phyloP scores from a whole-genome alignment of 2,888 invertebrate species.

The Mayetiola destructor region DNA sequence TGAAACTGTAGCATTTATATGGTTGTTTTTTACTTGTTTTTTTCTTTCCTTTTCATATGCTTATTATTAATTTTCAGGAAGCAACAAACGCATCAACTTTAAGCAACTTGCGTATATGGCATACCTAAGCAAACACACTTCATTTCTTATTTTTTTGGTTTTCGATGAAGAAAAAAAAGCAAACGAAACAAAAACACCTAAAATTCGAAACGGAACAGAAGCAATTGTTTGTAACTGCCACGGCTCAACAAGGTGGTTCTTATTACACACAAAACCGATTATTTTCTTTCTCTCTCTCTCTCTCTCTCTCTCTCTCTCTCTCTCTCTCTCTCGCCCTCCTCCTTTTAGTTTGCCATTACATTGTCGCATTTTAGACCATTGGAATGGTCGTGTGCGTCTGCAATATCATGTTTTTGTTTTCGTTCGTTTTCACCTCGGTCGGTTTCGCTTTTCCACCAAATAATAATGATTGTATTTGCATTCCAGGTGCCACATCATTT shows the following conservation, averaged over 20 bases:
- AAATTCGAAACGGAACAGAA: slow-evolving; percentile 5
- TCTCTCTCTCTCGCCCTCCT: not conserved
- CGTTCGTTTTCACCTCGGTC: not conserved
- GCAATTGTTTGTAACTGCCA: slow-evolving; percentile 1
- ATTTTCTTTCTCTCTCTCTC: not conserved
- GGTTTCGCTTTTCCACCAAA: not conserved
- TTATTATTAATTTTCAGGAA: too few relatives aligned
- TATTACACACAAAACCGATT: slow-evolving; percentile 10
- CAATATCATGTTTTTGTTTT: not conserved
- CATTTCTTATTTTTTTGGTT: too few relatives aligned
- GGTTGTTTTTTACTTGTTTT: not conserved
- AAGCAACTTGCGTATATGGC: not conserved
- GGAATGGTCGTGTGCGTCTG: not conserved
- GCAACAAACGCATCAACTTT: not conserved
- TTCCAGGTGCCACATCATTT: not conserved
- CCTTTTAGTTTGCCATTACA: not conserved
- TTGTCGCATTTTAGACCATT: too few relatives aligned
- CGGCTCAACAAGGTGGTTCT: not conserved
- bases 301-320: not conserved
- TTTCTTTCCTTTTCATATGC: not conserved
- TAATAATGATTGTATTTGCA: not conserved
- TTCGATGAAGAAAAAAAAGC: too few relatives aligned
- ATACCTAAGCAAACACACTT: not conserved
- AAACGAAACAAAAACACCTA: not conserved
- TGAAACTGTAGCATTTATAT: slow-evolving; percentile 6